A percentile compares a stretch with the other conserved stretches of the same genome.
Evolutionary conservation across 1,140 invertebrate genomes (phyloP).

Genomic region (Leptestheria dahalacensis): DNA sequence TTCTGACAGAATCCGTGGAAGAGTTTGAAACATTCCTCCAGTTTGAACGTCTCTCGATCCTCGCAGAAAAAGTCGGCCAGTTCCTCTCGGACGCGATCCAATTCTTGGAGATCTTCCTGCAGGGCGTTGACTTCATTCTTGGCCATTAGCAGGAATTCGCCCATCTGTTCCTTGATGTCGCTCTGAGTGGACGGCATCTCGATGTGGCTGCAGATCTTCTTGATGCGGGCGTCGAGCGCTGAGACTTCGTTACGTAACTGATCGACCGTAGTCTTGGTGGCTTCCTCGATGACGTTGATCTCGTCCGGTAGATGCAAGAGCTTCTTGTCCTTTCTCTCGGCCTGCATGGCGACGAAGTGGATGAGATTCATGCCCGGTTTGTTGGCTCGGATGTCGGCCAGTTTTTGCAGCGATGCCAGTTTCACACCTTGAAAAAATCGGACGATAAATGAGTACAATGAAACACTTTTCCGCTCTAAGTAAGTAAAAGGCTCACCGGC

Average conservation of each 20-base stretch:
- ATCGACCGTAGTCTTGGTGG: constrained; percentile 81
- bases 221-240: constrained; percentile 58
- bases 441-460: too few relatives aligned
- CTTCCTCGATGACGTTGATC: constrained; percentile 64
- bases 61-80: constrained; percentile 92
- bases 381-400: constrained; percentile 88
- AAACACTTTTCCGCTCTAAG: too few relatives aligned
- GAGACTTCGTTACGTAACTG: constrained; percentile 80
- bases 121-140: constrained; percentile 58
- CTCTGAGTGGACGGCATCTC: constrained; percentile 52
- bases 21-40: constrained; percentile 89
- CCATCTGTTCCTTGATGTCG: constrained; percentile 77
- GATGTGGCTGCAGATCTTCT: constrained; percentile 63
- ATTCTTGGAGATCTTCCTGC: constrained; percentile 60
- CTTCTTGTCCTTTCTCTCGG: constrained; percentile 64
- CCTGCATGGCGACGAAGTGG: constrained; percentile 87
- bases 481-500: constrained; percentile 42
- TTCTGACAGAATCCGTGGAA: constrained; percentile 72
- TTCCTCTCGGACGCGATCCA: constrained; percentile 59
- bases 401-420: constrained; percentile 81
- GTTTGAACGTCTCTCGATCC: constrained; percentile 71
- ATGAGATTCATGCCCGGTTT: constrained; percentile 94
- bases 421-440: constrained; percentile 42
- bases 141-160: constrained; percentile 70
- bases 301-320: constrained; percentile 64